Base-by-base conservation (phyloP, 2,888 invertebrate genomes). In the Noctua janthina region DNA sequence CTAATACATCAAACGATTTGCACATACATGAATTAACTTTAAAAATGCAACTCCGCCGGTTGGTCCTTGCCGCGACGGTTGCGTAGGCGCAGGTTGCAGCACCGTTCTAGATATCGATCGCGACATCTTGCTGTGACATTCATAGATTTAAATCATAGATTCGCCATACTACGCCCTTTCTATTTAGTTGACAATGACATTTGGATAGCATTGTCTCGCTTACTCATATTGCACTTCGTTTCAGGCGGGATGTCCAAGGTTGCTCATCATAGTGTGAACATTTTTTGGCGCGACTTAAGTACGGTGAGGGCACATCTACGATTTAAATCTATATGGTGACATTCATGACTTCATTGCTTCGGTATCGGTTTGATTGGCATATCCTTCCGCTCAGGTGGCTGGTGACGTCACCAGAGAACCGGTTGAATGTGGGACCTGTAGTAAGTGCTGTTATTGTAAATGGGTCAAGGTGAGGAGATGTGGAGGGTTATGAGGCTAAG, bases 81-180 rank as follows among this genome's bases (percentile, higher is more conserved):
- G 91, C 88, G 91, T 91, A 87, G 91, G 91, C 83, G 89, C 83
- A 76, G 75, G 79, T 90, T 88, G 90, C 91, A 90, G 79, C 84
- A 86, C 83, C 77, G 90, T 86, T 89, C 91, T 84, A 90, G 91
- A 91, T 92, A 91, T 91, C 86, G 87, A 90, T 91, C 91, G 86
- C 89, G 88, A 86, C 90, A 89, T 90, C 89, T 90, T 73, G 79
- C 78, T 84, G 85, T 85, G 89, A 90, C 89, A 90, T 86, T 89
- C 81, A 74, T 86, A 46, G 68, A 68, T 68, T 46, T 68, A 68
- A 68, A 68, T 68, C 46, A 17, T 68, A 68, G n/a, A 67, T 43
- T 10, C 23, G 43, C 43, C 5, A 5, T 23, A 23, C 67, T 23
- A 2, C 66, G 39, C 23, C 66, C 8, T 66, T 64, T 8, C 8